Evolutionary conservation across 2,113 vertebrate genomes (phyloP).

Genomic region (Tinamus guttatus): DNA sequence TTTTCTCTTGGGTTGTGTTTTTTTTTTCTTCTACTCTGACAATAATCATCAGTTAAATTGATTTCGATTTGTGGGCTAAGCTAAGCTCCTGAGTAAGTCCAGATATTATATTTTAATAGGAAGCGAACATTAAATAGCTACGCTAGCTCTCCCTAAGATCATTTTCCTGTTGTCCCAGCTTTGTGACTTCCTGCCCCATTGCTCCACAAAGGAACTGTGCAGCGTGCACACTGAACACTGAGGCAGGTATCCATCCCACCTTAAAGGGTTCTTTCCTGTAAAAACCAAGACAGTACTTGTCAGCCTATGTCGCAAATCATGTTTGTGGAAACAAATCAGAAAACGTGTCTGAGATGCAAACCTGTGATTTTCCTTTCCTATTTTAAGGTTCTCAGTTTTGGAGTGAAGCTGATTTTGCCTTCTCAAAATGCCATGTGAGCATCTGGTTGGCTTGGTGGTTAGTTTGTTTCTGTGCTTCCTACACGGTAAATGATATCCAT

Average conservation of each 20-base stretch:
- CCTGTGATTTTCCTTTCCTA: slow-evolving; percentile 68
- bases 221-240: not conserved
- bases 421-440: slow-evolving; percentile 59
- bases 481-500: slow-evolving; percentile 43
- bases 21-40: not conserved
- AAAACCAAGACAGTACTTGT: not conserved
- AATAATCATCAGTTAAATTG: not conserved
- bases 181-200: not conserved
- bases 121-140: not conserved
- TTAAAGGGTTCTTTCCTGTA: not conserved
- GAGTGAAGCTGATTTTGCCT: slow-evolving; percentile 8
- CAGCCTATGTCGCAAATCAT: not conserved
- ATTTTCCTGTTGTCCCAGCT: slow-evolving; percentile 9
- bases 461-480: slow-evolving; percentile 22
- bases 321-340: slow-evolving; percentile 42
- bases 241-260: not conserved
- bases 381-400: slow-evolving; percentile 63
- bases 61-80: not conserved
- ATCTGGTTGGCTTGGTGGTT: not conserved
- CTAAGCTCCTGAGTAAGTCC: not conserved
- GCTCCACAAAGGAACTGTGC: not conserved
- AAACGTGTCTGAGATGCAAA: slow-evolving; percentile 33
- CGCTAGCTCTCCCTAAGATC: not conserved
- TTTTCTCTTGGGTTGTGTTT: not conserved
- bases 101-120: not conserved